Evolutionary conservation across 2,888 invertebrate species (phyloP).

Genomic region (Lissocephala sabroskyi): DNA sequence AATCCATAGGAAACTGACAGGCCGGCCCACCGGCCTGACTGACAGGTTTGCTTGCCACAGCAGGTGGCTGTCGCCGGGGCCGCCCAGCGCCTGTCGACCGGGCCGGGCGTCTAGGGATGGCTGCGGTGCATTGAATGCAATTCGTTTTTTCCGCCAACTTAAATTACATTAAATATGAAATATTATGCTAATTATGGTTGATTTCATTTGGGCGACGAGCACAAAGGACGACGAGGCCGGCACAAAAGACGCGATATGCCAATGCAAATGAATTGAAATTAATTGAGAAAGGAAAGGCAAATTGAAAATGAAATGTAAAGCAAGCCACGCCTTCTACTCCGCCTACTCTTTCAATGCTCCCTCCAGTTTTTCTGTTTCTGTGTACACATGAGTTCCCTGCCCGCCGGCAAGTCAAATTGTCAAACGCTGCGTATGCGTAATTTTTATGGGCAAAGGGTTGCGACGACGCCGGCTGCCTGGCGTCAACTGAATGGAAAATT

Average conservation of each 20-base stretch:
- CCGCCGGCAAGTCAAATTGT: constrained; percentile 23
- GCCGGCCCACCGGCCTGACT: neutral
- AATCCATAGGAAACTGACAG: constrained; percentile 14
- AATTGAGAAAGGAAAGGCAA: constrained; percentile 43
- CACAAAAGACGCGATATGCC: neutral
- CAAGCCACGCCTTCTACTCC: constrained; percentile 20
- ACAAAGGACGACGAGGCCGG: constrained; percentile 16
- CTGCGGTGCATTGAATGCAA: constrained; percentile 36
- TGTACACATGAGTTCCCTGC: too few species aligned
- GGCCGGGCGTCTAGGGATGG: too few species aligned
- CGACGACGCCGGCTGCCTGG: too few species aligned
- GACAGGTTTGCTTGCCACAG: neutral
- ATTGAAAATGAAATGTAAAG: constrained; percentile 61
- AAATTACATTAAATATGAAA: constrained; percentile 65
- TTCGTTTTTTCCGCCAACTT: constrained; percentile 46
- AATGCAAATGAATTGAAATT: constrained; percentile 56
- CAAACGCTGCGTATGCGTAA: constrained; percentile 60
- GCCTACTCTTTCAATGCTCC: constrained; percentile 27
- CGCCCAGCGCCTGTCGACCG: constrained; percentile 15
- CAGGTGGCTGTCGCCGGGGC: neutral
- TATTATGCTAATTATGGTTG: constrained; percentile 63
- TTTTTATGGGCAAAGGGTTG: constrained; percentile 37
- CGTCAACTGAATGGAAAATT: neutral
- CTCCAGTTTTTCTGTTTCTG: constrained; percentile 44
- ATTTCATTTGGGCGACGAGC: constrained; percentile 40